A percentile compares a stretch with the other conserved stretches of the same genome.
Evolutionary conservation across 1,140 invertebrate genomes (phyloP).

Genomic region (Ephestia elutella): DNA sequence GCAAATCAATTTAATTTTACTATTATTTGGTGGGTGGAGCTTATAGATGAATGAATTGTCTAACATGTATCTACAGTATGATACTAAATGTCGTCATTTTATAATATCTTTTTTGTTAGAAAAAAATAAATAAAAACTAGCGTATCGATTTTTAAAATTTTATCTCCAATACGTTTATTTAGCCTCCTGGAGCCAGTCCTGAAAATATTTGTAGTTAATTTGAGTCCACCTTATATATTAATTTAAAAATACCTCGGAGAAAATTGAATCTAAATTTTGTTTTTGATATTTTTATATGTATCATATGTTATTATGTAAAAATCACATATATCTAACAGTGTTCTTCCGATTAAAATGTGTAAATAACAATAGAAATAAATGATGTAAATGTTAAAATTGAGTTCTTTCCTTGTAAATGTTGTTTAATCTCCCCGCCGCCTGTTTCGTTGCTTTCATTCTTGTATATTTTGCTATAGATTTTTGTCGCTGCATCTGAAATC

Average conservation of each 20-base stretch:
- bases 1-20: too few species aligned
- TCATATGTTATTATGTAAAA: not conserved
- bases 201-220: too few species aligned
- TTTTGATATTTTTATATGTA: not conserved
- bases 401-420: not conserved
- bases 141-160: too few species aligned
- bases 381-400: not conserved
- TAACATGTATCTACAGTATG: too few species aligned
- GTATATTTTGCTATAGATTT: slow-evolving; percentile 1
- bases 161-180: too few species aligned
- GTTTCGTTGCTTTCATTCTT: slow-evolving; percentile 2
- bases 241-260: not conserved
- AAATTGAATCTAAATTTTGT: not conserved
- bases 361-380: not conserved
- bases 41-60: too few species aligned
- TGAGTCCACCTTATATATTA: too few species aligned
- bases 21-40: too few species aligned
- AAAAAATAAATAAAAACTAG: too few species aligned
- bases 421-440: not conserved
- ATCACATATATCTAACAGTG: not conserved
- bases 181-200: too few species aligned
- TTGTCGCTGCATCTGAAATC: not conserved
- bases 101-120: too few species aligned
- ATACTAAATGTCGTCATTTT: too few species aligned
- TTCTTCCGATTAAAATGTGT: not conserved